phyloP scores from a whole-genome alignment of 2,113 vertebrate genomes.

The Neomonachus schauinslandi region DNA sequence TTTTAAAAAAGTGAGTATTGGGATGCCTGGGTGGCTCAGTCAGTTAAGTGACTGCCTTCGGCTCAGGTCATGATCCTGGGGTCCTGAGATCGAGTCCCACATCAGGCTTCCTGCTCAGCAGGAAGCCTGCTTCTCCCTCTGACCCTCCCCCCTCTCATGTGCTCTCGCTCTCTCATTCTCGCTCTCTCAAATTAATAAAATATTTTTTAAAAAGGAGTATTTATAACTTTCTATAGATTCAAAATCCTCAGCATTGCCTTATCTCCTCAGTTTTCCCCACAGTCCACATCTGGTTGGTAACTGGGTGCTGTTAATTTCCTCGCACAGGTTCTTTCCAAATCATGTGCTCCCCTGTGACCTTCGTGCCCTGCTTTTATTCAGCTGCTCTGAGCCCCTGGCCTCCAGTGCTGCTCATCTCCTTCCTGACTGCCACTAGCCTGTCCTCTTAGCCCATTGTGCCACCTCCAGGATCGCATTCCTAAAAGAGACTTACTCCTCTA shows the following conservation, averaged over 20 bases:
- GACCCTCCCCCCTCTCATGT: too few relatives aligned
- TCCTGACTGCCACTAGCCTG: not conserved
- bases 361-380: not conserved
- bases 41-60: too few relatives aligned
- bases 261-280: not conserved
- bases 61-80: too few relatives aligned
- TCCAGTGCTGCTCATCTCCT: not conserved
- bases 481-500: not conserved
- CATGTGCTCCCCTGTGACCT: not conserved
- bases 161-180: too few relatives aligned
- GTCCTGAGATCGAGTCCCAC: too few relatives aligned
- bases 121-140: too few relatives aligned
- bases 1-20: not conserved
- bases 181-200: too few relatives aligned
- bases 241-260: not conserved
- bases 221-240: not conserved
- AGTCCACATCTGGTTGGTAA: not conserved
- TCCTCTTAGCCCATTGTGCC: not conserved
- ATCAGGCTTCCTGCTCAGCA: too few relatives aligned
- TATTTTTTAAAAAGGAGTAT: not conserved
- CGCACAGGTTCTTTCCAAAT: not conserved
- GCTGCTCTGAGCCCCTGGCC: accelerated
- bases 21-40: too few relatives aligned
- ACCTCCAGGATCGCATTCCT: not conserved
- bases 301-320: not conserved